Evolutionary conservation across 2,797 vertebrate species (phyloP).

Genomic region (Leuciscus waleckii): DNA sequence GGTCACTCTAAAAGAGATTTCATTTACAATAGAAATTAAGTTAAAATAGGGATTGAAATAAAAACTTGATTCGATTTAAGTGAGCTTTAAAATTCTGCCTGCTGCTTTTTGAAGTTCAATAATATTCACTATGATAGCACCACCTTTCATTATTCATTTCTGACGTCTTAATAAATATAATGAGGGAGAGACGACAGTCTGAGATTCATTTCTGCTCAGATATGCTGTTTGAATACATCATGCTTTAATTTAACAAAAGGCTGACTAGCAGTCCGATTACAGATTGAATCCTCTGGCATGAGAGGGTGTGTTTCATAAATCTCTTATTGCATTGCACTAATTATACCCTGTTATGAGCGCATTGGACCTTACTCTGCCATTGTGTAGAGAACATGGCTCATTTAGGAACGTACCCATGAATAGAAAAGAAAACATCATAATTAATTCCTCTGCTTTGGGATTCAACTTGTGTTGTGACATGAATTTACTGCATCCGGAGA

Average conservation of each 20-base stretch:
- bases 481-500: slow-evolving; percentile 46
- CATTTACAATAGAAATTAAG: background rate
- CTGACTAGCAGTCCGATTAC: background rate
- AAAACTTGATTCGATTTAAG: background rate
- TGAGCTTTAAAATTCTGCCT: background rate
- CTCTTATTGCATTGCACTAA: slow-evolving; percentile 28
- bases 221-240: background rate
- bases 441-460: slow-evolving; percentile 53
- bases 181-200: background rate
- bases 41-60: background rate
- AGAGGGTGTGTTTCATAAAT: slow-evolving; percentile 33
- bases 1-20: background rate
- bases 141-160: background rate
- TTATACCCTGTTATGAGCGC: slow-evolving; percentile 44
- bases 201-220: background rate
- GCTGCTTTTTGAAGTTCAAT: background rate
- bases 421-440: slow-evolving; percentile 61
- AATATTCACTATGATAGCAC: background rate
- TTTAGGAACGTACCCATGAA: slow-evolving; percentile 56
- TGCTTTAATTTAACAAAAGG: slow-evolving; percentile 23
- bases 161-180: background rate
- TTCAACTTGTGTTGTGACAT: slow-evolving; percentile 56
- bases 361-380: slow-evolving; percentile 51
- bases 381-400: slow-evolving; percentile 54
- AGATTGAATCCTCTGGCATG: background rate